Conservation (phyloP, 64 coral and sea anemone species). For the Cladopsammia gracilis region DNA sequence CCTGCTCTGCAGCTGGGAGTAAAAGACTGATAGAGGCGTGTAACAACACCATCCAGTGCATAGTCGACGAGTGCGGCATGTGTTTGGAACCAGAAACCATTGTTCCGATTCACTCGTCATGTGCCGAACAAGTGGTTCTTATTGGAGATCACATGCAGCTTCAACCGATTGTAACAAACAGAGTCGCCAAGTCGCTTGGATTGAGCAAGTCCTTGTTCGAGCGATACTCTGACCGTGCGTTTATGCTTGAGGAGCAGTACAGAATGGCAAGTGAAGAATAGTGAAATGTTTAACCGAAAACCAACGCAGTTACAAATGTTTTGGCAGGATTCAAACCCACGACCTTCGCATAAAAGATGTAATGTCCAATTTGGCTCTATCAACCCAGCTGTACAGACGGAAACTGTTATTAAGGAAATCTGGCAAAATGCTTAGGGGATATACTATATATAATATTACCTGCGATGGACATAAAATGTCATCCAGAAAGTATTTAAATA, state of each 20-base stretch:
- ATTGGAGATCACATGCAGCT: constrained; percentile 96
- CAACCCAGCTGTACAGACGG: too few species aligned
- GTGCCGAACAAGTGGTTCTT: constrained; percentile 78
- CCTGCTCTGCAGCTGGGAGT: constrained; percentile 59
- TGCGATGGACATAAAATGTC: too few species aligned
- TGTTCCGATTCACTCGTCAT: constrained; percentile 73
- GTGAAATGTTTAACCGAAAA: neutral
- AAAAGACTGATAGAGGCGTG: neutral
- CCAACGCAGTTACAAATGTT: too few species aligned
- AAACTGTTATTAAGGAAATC: too few species aligned
- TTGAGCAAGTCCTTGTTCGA: constrained; percentile 94
- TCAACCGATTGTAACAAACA: constrained; percentile 78
- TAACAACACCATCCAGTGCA: constrained; percentile 82
- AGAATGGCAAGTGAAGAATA: constrained; percentile 82
- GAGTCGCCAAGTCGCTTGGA: constrained; percentile 47
- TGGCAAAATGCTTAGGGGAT: too few species aligned
- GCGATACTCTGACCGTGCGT: constrained; percentile 50
- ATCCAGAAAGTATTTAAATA: too few species aligned
- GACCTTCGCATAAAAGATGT: too few species aligned
- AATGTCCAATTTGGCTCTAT: too few species aligned
- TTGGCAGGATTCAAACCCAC: too few species aligned
- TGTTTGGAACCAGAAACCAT: constrained; percentile 86
- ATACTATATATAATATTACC: too few species aligned
- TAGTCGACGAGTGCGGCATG: constrained; percentile 96
- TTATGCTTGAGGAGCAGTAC: constrained; percentile 86